Conservation (phyloP, 2,797 vertebrate species). For the Enteromius fasciolatus region DNA sequence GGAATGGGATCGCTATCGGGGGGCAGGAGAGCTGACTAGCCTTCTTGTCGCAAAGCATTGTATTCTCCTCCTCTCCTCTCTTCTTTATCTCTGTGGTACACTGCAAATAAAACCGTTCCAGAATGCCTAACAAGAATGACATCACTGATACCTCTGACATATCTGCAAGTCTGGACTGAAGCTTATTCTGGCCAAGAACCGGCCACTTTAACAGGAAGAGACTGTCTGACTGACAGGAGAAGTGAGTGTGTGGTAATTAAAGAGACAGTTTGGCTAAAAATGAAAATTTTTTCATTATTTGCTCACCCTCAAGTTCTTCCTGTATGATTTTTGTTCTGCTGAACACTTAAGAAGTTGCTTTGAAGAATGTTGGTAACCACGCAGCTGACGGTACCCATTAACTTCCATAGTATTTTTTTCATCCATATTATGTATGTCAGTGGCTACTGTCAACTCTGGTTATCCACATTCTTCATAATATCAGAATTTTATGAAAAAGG, state of each 20-base stretch:
- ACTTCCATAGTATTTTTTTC: neutral
- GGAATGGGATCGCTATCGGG: conserved; percentile 41
- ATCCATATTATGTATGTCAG: neutral
- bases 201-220: neutral
- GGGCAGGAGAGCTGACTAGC: conserved; percentile 20
- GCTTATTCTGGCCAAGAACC: neutral
- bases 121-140: neutral
- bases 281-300: neutral
- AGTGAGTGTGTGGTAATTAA: neutral
- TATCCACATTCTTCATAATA: neutral
- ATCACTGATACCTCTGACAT: neutral
- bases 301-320: neutral
- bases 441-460: neutral
- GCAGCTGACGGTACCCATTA: neutral
- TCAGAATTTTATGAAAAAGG: neutral
- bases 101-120: conserved; percentile 16
- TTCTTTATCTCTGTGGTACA: neutral
- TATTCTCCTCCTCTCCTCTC: neutral
- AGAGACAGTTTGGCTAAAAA: neutral
- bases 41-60: neutral
- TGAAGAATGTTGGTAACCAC: neutral
- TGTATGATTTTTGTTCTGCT: neutral
- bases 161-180: neutral
- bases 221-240: neutral
- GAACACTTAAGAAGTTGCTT: neutral